phyloP scores from a whole-genome alignment of 2,888 invertebrate species.

The Dyspetes luteomarginatus region DNA sequence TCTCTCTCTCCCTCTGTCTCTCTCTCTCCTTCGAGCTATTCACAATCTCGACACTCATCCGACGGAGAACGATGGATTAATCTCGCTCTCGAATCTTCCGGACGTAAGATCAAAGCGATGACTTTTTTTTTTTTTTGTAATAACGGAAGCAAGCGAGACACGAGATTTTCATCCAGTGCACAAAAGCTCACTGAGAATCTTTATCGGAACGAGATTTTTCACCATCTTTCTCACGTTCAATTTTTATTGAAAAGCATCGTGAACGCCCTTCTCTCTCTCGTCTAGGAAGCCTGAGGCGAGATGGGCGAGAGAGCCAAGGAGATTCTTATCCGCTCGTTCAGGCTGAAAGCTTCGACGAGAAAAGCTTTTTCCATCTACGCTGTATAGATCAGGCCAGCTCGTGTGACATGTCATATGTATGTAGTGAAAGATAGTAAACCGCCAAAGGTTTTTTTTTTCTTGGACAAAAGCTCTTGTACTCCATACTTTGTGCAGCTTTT shows the following conservation, averaged over 20 bases:
- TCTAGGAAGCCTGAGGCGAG: neutral
- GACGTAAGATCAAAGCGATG: constrained; percentile 46
- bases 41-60: neutral
- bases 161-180: neutral
- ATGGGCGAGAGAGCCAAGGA: constrained; percentile 1
- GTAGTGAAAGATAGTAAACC: neutral
- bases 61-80: neutral
- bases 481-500: constrained; percentile 41
- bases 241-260: constrained; percentile 47
- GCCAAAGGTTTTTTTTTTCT: constrained; percentile 11
- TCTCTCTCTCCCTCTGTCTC: neutral
- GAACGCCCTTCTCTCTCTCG: neutral
- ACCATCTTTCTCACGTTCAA: constrained; percentile 8
- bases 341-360: constrained; percentile 11
- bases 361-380: neutral
- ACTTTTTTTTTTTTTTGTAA: too few relatives aligned
- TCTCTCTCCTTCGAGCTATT: neutral
- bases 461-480: constrained; percentile 13
- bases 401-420: neutral
- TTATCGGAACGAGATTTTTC: constrained; percentile 16
- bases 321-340: constrained; percentile 47
- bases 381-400: neutral
- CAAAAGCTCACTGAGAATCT: too few relatives aligned
- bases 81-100: neutral
- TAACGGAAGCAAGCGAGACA: constrained; percentile 27